phyloP scores from a whole-genome alignment of 2,888 invertebrate genomes.

The Tigriopus californicus region DNA sequence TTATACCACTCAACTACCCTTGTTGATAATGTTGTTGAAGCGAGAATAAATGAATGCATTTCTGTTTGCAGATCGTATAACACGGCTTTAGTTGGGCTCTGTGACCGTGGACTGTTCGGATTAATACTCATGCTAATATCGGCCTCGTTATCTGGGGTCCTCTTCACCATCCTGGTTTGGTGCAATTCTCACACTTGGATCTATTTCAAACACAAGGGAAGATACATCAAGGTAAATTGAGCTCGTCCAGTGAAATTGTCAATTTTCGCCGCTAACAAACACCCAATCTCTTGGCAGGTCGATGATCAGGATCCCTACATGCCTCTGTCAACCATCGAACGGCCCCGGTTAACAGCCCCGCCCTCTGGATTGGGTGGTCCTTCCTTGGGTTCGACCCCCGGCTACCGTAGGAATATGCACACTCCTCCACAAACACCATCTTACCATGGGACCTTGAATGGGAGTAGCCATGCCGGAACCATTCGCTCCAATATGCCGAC shows the following conservation, averaged over 20 bases:
- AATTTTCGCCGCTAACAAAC: background rate
- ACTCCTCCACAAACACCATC: conserved; percentile 23
- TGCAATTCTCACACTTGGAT: conserved; percentile 94
- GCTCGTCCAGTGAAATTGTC: no score
- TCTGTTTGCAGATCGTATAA: conserved; percentile 3
- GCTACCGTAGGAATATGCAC: conserved; percentile 17
- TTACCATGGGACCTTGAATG: conserved; percentile 22
- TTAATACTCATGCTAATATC: conserved; percentile 68
- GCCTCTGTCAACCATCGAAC: conserved; percentile 30
- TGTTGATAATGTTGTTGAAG: no score
- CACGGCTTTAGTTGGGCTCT: conserved; percentile 4
- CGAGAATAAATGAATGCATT: background rate
- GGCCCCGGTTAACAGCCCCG: conserved; percentile 1
- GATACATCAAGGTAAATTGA: conserved; percentile 1
- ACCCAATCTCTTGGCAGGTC: conserved; percentile 34
- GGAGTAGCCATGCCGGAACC: background rate
- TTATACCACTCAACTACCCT: no score
- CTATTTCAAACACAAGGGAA: conserved; percentile 61
- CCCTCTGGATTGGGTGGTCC: conserved; percentile 31
- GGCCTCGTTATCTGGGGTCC: conserved; percentile 63
- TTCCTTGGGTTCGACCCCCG: conserved; percentile 33
- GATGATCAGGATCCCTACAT: conserved; percentile 68
- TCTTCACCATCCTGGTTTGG: conserved; percentile 79
- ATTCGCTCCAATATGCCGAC: background rate
- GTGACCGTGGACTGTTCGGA: conserved; percentile 31